Evolutionary conservation across 2,888 invertebrate genomes (phyloP).

Genomic region (Pantelozetes paolii): DNA sequence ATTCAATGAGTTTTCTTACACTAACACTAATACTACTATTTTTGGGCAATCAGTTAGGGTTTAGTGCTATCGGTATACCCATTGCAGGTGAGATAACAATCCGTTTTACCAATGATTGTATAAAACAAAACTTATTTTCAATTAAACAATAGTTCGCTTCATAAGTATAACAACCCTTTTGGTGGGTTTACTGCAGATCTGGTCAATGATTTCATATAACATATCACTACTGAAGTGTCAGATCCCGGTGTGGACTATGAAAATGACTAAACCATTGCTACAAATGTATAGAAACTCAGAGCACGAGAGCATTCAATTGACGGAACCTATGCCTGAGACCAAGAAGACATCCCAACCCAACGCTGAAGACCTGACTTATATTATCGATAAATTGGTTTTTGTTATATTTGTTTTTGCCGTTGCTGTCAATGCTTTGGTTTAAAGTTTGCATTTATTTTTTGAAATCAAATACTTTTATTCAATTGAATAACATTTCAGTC

Average conservation of each 20-base stretch:
- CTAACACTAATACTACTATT: not conserved
- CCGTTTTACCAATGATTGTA: too few species aligned
- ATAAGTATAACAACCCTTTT: slow-evolving; percentile 16
- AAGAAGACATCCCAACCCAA: not conserved
- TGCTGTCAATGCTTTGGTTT: not conserved
- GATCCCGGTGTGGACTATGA: not conserved
- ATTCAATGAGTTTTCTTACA: not conserved
- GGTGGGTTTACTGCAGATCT: not conserved
- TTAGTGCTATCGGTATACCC: not conserved
- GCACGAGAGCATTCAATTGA: not conserved
- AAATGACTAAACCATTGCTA: not conserved
- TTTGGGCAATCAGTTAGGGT: not conserved
- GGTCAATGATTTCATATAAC: slow-evolving; percentile 3
- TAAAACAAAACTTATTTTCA: not conserved
- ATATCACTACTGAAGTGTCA: not conserved
- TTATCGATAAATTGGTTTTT: slow-evolving; percentile 11
- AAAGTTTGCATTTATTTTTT: not conserved
- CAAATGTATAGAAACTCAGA: slow-evolving; percentile 1
- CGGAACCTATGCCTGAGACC: not conserved
- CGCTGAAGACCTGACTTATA: not conserved
- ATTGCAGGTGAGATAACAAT: not conserved
- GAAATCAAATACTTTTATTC: too few species aligned
- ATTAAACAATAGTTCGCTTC: not conserved
- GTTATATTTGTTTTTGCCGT: not conserved
- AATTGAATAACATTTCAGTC: too few species aligned